phyloP scores from a whole-genome alignment of 2,797 vertebrate species.

The Leucoraja ocellata region DNA sequence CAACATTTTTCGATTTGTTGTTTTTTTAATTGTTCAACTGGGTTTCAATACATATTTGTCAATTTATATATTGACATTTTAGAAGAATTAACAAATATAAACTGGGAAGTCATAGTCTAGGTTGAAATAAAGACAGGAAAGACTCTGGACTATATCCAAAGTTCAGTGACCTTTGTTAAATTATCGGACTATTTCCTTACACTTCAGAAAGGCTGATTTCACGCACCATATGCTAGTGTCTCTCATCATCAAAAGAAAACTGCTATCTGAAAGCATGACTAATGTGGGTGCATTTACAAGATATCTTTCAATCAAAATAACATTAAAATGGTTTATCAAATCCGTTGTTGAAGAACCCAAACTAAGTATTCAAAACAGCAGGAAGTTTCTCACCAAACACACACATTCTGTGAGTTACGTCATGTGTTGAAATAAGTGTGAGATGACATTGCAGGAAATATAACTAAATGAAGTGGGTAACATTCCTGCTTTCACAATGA shows the following conservation, averaged over 20 bases:
- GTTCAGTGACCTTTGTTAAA: slow-evolving; percentile 54
- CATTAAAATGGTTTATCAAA: neutral
- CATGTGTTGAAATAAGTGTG: no score
- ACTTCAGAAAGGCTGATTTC: neutral
- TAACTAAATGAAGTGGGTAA: neutral
- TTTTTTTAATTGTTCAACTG: neutral
- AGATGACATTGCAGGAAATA: no score
- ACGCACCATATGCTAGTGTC: neutral
- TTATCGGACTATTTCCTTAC: slow-evolving; percentile 54
- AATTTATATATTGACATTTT: neutral
- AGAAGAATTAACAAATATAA: neutral
- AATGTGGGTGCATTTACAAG: neutral
- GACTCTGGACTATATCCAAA: slow-evolving; percentile 54
- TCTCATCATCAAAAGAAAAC: neutral
- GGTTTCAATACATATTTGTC: neutral
- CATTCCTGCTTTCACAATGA: neutral
- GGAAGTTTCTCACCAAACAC: no score
- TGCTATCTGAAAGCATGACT: neutral
- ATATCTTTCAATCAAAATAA: neutral
- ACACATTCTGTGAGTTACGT: no score
- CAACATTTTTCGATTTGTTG: neutral
- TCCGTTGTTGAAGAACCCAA: no score
- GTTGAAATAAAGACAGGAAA: slow-evolving; percentile 64
- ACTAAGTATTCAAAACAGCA: no score
- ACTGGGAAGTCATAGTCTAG: neutral